phyloP scores from a whole-genome alignment of 2,797 vertebrate species.

The Pygocentrus nattereri region DNA sequence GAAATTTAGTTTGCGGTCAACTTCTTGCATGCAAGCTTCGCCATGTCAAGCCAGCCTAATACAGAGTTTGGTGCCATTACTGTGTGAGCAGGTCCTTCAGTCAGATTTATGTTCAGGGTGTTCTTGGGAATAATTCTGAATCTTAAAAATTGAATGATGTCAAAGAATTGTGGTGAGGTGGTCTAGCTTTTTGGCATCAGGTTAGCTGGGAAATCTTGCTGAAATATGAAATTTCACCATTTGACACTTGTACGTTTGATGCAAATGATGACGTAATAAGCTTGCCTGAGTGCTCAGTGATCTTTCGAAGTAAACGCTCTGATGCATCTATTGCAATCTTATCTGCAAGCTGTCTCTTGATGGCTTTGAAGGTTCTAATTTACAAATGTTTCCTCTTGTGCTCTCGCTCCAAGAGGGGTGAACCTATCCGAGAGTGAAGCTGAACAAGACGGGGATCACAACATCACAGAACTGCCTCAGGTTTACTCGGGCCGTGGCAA shows the following conservation, averaged over 20 bases:
- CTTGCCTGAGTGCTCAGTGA: slow-evolving; percentile 49
- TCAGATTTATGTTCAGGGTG: no score
- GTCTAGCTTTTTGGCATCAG: neutral
- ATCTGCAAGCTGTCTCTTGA: neutral
- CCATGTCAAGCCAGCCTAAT: no score
- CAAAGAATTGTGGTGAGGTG: neutral
- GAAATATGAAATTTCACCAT: neutral
- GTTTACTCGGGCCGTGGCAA: slow-evolving; percentile 89
- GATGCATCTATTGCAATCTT: slow-evolving; percentile 37
- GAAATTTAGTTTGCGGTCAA: no score
- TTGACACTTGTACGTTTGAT: neutral
- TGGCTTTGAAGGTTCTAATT: neutral
- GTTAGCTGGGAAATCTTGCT: neutral
- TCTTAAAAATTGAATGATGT: neutral
- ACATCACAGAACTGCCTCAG: slow-evolving; percentile 90
- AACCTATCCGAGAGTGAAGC: slow-evolving; percentile 94
- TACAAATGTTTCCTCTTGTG: neutral
- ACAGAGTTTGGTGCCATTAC: no score
- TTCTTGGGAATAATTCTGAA: no score
- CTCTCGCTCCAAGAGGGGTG: slow-evolving; percentile 75
- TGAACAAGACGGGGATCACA: slow-evolving; percentile 91
- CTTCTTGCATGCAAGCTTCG: no score
- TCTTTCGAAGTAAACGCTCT: slow-evolving; percentile 63
- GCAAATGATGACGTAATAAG: slow-evolving; percentile 53
- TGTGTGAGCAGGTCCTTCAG: no score